These are phyloP conservation scores for Nudaria mundana DNA, from an alignment of 2,888 invertebrate genomes.

Conservation along the genomic window DNA sequence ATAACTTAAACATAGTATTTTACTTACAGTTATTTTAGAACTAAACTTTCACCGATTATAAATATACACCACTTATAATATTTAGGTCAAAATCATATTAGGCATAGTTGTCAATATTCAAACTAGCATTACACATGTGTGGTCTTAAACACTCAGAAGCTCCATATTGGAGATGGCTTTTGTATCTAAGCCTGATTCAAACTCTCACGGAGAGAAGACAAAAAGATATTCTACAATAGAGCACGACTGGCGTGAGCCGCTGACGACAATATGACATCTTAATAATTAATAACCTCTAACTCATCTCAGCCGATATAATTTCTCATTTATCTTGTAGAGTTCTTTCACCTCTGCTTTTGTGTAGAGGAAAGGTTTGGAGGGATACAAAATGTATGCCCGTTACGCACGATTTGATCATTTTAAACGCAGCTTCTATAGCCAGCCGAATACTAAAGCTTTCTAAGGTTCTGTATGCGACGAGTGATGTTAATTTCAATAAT, in stretches of 20 bases:
- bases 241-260: constrained; percentile 58
- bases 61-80: not conserved
- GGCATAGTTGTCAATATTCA: constrained; percentile 3
- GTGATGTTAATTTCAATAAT: constrained; percentile 30
- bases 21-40: too few relatives aligned
- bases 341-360: constrained; percentile 76
- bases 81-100: constrained; percentile 1
- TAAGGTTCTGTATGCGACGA: constrained; percentile 29
- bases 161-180: constrained; percentile 56
- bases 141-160: constrained; percentile 66
- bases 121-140: constrained; percentile 55
- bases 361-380: constrained; percentile 68
- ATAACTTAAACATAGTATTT: too few relatives aligned
- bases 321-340: constrained; percentile 74
- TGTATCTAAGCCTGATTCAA: constrained; percentile 57
- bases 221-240: constrained; percentile 59
- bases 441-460: constrained; percentile 4
- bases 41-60: too few relatives aligned
- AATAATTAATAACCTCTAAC: constrained; percentile 79
- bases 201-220: constrained; percentile 75
- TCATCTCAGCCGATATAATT: constrained; percentile 78
- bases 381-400: constrained; percentile 72
- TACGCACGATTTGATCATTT: constrained; percentile 72
- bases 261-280: constrained; percentile 74
- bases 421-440: constrained; percentile 42